A percentile compares a stretch with the other conserved stretches of the same genome.
These are phyloP conservation scores for Vidua macroura DNA, from an alignment of 2,113 vertebrate species.

Conservation along the genomic window DNA sequence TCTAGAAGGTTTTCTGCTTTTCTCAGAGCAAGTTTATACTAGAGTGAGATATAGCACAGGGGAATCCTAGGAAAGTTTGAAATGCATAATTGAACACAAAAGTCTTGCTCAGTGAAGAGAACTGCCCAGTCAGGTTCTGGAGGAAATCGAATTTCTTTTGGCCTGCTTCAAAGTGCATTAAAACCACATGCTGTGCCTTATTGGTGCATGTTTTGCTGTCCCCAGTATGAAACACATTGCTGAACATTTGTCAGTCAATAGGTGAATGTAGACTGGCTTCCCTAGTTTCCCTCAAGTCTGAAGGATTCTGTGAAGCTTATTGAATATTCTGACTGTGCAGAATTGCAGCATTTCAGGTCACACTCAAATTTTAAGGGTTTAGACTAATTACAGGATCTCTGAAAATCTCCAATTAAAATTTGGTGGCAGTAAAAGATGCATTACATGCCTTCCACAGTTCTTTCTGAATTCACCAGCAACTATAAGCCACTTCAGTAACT, in stretches of 20 bases:
- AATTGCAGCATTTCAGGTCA: neutral
- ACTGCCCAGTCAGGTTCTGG: neutral
- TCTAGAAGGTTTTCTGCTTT: neutral
- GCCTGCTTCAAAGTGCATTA: neutral
- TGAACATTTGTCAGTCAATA: neutral
- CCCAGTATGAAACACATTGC: neutral
- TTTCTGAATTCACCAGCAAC: neutral
- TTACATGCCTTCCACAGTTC: neutral
- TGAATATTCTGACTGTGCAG: neutral
- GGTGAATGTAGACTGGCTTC: neutral
- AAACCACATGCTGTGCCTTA: neutral
- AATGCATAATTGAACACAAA: neutral
- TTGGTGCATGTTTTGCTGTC: neutral
- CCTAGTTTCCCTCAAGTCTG: neutral
- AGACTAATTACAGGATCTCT: neutral
- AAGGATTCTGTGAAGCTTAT: neutral
- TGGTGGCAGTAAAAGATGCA: neutral
- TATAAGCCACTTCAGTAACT: neutral
- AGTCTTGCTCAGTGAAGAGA: neutral
- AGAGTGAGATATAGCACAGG: neutral
- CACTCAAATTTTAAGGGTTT: neutral
- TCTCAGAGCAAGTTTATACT: neutral
- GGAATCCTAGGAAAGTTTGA: neutral
- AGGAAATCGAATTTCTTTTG: neutral
- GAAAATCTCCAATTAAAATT: neutral